Conservation (phyloP, 2,113 vertebrate species). For the Xiphophorus couchianus region DNA sequence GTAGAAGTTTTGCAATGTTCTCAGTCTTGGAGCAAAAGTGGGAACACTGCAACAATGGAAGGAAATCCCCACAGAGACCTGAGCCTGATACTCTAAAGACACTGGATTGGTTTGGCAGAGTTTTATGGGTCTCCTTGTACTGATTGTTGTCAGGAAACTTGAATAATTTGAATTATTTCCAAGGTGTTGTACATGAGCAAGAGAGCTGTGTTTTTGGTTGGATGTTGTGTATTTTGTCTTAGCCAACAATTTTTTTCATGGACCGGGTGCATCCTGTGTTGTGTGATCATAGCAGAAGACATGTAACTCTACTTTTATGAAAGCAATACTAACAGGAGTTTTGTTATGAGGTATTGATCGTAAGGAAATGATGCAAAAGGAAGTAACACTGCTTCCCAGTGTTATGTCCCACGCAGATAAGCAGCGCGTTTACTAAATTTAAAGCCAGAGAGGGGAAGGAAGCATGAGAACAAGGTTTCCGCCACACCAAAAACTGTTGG, state of each 20-base stretch:
- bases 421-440: conserved; percentile 88
- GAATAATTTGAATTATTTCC: conserved; percentile 29
- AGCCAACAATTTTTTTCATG: not conserved
- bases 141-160: conserved; percentile 27
- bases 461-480: conserved; percentile 92
- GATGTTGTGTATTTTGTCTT: not conserved
- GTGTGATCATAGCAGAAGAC: not conserved
- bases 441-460: conserved; percentile 91
- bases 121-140: conserved; percentile 33
- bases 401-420: conserved; percentile 92
- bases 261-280: not conserved
- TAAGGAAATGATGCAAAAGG: conserved; percentile 95
- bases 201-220: conserved; percentile 3
- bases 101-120: conserved; percentile 9
- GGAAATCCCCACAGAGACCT: conserved; percentile 72
- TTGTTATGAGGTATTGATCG: conserved; percentile 65
- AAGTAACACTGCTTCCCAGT: conserved; percentile 85
- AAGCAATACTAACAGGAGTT: conserved; percentile 12
- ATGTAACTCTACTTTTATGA: not conserved
- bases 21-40: conserved; percentile 24
- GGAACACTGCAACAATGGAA: conserved; percentile 74
- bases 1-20: conserved; percentile 5
- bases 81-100: conserved; percentile 41
- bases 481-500: conserved; percentile 78
- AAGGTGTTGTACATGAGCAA: conserved; percentile 5